phyloP scores from a whole-genome alignment of 2,113 vertebrate genomes.

The Strix uralensis region DNA sequence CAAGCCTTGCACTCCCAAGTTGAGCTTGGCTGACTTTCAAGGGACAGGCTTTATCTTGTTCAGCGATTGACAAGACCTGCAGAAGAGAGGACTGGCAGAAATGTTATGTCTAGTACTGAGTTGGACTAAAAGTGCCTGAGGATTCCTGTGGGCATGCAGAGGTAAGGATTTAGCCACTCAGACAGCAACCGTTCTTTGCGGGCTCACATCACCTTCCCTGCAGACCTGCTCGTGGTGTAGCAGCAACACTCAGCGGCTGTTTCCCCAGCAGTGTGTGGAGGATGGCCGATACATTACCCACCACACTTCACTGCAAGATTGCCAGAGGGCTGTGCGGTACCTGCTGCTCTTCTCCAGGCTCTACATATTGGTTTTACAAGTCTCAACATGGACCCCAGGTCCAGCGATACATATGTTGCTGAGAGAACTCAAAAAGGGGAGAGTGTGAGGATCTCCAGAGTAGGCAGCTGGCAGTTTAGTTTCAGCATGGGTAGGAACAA shows the following conservation, averaged over 20 bases:
- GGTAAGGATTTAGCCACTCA: not conserved
- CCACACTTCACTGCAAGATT: not conserved
- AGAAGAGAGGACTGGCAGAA: not conserved
- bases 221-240: not conserved
- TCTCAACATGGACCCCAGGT: not conserved
- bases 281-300: not conserved
- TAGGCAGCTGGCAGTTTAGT: constrained; percentile 1
- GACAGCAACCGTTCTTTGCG: not conserved
- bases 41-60: not conserved
- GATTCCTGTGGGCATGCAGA: not conserved
- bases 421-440: not conserved
- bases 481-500: not conserved
- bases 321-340: not conserved
- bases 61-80: not conserved
- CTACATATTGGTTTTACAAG: not conserved
- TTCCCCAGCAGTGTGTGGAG: not conserved
- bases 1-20: not conserved
- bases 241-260: not conserved
- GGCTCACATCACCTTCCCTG: not conserved
- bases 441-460: not conserved
- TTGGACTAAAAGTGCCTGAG: not conserved
- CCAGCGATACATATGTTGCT: not conserved
- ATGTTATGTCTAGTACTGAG: not conserved
- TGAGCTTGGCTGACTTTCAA: not conserved
- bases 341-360: not conserved